Percentiles rank a stretch among this genome's conserved stretches.
Conservation (phyloP, 2,113 vertebrate species). For the Sander vitreus region DNA sequence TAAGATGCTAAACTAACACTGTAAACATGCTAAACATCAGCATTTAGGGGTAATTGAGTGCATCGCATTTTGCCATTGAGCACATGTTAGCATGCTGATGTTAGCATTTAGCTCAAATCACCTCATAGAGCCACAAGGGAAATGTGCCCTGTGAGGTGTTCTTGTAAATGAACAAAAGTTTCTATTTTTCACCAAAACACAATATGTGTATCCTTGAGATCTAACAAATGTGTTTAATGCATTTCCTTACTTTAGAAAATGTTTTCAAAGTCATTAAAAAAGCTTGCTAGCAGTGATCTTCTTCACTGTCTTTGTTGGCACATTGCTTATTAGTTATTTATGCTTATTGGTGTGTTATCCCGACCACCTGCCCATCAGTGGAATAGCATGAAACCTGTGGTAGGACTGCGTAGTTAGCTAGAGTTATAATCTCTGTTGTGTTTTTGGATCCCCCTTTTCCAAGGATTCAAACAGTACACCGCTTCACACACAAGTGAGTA, state of each 20-base stretch:
- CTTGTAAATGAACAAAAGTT: too few species aligned
- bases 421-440: too few species aligned
- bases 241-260: too few species aligned
- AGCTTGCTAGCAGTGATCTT: too few species aligned
- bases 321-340: background rate
- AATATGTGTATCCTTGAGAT: too few species aligned
- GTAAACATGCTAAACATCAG: background rate
- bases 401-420: background rate
- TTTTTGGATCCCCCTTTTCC: too few species aligned
- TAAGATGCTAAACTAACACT: background rate
- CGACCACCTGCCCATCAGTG: background rate
- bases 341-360: background rate
- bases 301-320: background rate
- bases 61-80: background rate
- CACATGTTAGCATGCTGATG: background rate
- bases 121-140: too few species aligned
- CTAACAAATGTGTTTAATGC: too few species aligned
- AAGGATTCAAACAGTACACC: too few species aligned
- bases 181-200: too few species aligned
- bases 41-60: background rate
- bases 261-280: too few species aligned
- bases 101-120: conserved; percentile 1
- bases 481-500: too few species aligned
- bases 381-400: background rate
- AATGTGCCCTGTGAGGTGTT: background rate